Conservation (phyloP, 2,888 invertebrate genomes). For the Aspidiotus destructor region DNA sequence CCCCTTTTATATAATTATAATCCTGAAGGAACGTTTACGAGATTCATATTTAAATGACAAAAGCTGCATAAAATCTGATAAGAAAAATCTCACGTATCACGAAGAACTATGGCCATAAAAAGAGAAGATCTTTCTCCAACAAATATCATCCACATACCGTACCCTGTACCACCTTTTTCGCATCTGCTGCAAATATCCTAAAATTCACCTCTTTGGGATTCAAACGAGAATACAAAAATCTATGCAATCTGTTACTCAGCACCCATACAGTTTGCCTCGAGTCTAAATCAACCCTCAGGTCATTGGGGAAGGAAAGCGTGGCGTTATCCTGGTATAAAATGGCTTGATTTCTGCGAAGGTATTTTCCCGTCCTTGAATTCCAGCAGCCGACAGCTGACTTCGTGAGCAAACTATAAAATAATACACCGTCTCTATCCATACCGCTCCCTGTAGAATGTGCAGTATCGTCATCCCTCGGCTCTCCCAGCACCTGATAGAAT, state of each 20-base stretch:
- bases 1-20: no score
- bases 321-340: constrained; percentile 49
- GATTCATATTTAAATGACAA: no score
- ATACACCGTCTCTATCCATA: constrained; percentile 59
- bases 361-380: constrained; percentile 49
- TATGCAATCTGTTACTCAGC: constrained; percentile 63
- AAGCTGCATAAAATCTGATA: no score
- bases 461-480: constrained; percentile 35
- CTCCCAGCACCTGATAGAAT: constrained; percentile 37
- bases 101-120: no score
- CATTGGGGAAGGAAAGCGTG: constrained; percentile 63
- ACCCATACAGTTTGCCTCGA: constrained; percentile 54
- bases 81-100: no score
- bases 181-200: constrained; percentile 56
- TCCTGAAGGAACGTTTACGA: no score
- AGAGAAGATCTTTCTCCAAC: background rate
- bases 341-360: constrained; percentile 37
- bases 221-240: constrained; percentile 58
- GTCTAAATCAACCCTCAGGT: constrained; percentile 51
- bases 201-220: constrained; percentile 55
- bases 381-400: constrained; percentile 68
- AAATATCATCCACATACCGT: constrained; percentile 45
- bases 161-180: constrained; percentile 48
- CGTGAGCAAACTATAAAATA: constrained; percentile 66
- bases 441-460: constrained; percentile 62